Conservation (phyloP, 2,797 vertebrate species). For the Lagodon rhomboides region DNA sequence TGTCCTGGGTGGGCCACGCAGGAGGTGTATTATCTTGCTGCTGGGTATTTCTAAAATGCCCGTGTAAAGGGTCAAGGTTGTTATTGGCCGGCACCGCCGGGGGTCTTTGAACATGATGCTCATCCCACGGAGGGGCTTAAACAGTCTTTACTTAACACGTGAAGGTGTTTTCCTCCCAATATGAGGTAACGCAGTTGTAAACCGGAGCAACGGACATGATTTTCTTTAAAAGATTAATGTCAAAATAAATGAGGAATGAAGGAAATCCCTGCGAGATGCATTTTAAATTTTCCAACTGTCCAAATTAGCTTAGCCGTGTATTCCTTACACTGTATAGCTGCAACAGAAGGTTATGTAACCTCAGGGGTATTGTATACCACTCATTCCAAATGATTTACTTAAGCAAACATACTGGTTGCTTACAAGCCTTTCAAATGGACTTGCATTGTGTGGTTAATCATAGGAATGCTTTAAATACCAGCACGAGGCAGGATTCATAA, state of each 20-base stretch:
- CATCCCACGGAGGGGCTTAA: conserved; percentile 9
- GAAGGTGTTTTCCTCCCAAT: background rate
- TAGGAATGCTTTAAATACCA: conserved; percentile 56
- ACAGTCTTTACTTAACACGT: background rate
- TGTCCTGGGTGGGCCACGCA: conserved; percentile 9
- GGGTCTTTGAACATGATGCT: conserved; percentile 39
- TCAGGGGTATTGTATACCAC: conserved; percentile 37
- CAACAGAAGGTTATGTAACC: conserved; percentile 23
- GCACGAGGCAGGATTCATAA: conserved; percentile 54
- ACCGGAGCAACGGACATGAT: background rate
- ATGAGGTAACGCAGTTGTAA: background rate
- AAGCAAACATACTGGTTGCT: conserved; percentile 43
- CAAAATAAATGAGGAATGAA: background rate
- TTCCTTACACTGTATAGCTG: background rate
- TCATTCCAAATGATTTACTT: conserved; percentile 54
- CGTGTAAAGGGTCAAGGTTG: conserved; percentile 1
- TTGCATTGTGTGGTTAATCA: conserved; percentile 47
- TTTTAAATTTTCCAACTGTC: conserved; percentile 7
- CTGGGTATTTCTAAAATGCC: conserved; percentile 29
- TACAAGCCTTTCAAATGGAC: conserved; percentile 46
- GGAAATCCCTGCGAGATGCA: background rate
- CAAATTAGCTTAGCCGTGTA: background rate
- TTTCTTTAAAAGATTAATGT: background rate
- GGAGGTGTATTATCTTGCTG: conserved; percentile 34
- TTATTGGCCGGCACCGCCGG: conserved; percentile 9